Evolutionary conservation across 2,797 vertebrate genomes (phyloP).

Genomic region (Galaxias olidus): DNA sequence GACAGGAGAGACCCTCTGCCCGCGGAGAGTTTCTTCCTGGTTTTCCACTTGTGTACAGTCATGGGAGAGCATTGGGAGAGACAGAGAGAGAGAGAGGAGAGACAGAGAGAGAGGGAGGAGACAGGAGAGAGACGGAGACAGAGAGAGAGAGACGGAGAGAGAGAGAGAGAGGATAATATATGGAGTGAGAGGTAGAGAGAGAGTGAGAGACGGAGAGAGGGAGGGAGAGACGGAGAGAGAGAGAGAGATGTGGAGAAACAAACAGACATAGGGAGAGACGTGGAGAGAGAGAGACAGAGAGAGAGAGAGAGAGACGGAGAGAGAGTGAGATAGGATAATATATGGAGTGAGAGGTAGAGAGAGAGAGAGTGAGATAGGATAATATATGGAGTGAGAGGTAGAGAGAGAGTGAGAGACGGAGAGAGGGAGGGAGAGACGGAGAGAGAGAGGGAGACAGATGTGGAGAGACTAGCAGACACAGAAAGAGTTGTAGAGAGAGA

Average conservation of each 20-base stretch:
- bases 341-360: neutral
- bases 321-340: neutral
- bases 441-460: neutral
- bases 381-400: neutral
- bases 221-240: slow-evolving; percentile 12
- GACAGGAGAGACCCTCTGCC: too few relatives aligned
- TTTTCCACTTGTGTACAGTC: too few relatives aligned
- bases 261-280: slow-evolving; percentile 14
- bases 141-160: neutral
- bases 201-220: neutral
- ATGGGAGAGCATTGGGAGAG: too few relatives aligned
- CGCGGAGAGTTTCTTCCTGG: too few relatives aligned
- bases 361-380: neutral
- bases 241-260: slow-evolving; percentile 5
- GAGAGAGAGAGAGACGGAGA: slow-evolving; percentile 25
- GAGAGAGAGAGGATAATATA: neutral
- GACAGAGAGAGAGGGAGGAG: neutral
- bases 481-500: neutral
- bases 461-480: neutral
- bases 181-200: neutral
- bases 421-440: neutral
- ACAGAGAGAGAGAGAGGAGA: neutral
- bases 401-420: neutral
- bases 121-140: neutral
- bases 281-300: slow-evolving; percentile 18